Evolutionary conservation across 2,888 invertebrate genomes (phyloP).

Genomic region (Amphipoea oculea): DNA sequence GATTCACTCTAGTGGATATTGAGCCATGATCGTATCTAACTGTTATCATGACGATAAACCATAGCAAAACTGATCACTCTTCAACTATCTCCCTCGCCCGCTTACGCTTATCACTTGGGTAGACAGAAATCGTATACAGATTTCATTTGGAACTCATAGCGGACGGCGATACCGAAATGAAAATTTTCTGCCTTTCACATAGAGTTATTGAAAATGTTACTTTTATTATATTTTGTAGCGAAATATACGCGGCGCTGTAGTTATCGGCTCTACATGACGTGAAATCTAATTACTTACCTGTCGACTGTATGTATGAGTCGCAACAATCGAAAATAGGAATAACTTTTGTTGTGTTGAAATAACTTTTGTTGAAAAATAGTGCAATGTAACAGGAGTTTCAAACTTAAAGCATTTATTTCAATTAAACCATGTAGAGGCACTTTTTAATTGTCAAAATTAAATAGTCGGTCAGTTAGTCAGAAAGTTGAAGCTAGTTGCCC

Average conservation of each 20-base stretch:
- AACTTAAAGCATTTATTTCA: too few species aligned
- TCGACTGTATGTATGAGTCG: background rate
- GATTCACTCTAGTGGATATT: too few species aligned
- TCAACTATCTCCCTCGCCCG: background rate
- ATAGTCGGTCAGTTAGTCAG: too few species aligned
- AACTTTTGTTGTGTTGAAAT: constrained; percentile 1
- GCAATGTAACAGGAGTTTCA: too few species aligned
- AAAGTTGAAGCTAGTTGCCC: too few species aligned
- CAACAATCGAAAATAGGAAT: background rate
- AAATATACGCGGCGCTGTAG: background rate
- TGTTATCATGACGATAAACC: background rate
- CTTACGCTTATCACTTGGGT: constrained; percentile 38
- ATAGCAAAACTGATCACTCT: background rate
- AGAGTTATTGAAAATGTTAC: constrained; percentile 45
- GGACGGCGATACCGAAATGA: constrained; percentile 52
- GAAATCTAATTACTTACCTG: constrained; percentile 19
- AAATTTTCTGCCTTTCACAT: constrained; percentile 46
- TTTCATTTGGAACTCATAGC: constrained; percentile 62
- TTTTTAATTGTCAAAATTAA: too few species aligned
- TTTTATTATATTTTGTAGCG: constrained; percentile 38
- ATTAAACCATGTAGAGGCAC: too few species aligned
- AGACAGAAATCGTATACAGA: constrained; percentile 57
- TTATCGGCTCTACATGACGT: background rate
- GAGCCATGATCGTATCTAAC: background rate
- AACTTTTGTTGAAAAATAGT: background rate